These are phyloP conservation scores for Aromia moschata DNA, from an alignment of 2,888 invertebrate species.

Conservation along the genomic window DNA sequence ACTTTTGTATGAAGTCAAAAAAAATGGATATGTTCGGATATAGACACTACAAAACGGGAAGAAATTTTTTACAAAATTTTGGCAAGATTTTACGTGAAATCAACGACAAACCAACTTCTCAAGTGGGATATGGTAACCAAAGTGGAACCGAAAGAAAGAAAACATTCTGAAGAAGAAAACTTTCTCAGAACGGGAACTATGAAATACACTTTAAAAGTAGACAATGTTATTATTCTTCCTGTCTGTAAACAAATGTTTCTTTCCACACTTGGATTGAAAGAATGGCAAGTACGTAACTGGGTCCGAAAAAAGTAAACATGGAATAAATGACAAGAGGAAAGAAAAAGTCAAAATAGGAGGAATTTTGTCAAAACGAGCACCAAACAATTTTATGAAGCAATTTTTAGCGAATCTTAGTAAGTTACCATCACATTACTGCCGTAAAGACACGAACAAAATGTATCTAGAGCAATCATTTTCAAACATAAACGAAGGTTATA, in stretches of 20 bases:
- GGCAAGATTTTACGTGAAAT: too few relatives aligned
- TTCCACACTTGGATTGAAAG: not conserved
- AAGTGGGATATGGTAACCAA: too few relatives aligned
- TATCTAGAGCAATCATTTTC: constrained; percentile 5
- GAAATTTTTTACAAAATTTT: constrained; percentile 22
- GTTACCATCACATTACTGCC: constrained; percentile 3
- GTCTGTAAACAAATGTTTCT: constrained; percentile 15
- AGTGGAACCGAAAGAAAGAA: constrained; percentile 21
- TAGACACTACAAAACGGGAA: constrained; percentile 7
- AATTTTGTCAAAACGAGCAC: too few relatives aligned
- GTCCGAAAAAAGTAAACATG: not conserved
- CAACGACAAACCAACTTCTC: too few relatives aligned
- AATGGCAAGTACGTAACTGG: not conserved
- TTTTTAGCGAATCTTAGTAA: too few relatives aligned
- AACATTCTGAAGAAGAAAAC: too few relatives aligned
- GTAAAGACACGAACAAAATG: not conserved
- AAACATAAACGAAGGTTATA: not conserved
- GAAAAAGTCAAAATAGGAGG: too few relatives aligned
- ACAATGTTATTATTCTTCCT: not conserved
- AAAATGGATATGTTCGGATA: too few relatives aligned
- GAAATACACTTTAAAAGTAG: constrained; percentile 5
- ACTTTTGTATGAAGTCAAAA: constrained; percentile 23
- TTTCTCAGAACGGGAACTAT: too few relatives aligned
- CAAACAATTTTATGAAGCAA: too few relatives aligned
- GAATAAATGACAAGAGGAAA: too few relatives aligned